Evolutionary conservation across 2,888 invertebrate species (phyloP), one percentile per base, ranked within the genome.

Genomic region (Drosophila pegasa): DNA sequence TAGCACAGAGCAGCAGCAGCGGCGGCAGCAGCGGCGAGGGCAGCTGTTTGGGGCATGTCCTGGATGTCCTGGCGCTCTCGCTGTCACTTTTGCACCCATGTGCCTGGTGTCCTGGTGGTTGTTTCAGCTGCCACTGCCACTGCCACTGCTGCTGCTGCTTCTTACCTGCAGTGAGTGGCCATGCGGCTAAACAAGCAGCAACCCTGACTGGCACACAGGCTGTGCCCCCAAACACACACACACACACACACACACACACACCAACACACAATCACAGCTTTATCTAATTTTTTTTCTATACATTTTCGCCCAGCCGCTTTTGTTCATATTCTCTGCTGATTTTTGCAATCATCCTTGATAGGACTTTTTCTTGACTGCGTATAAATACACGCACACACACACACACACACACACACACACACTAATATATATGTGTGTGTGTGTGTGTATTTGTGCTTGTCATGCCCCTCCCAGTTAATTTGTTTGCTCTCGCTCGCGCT

Each of bases 401-500:
- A 16, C 10, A 8, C 25, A 14, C 31, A 37, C 59, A 16, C 33
- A 35, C n/a, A n/a, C n/a, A n/a, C n/a, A n/a, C n/a, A n/a, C n/a
- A n/a, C n/a, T n/a, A n/a, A n/a, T 57, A 9, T 37, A 18, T 40
- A 7, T 51, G 18, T 59, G 47, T 47, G 25, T 58, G 25, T 70
- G 10, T 61, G 60, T 55, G 45, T 63, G 58, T 57, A 31, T 68
- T 43, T 51, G 47, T 61, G 31, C 52, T 33, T 63, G 47, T 48
- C 70, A 83, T 70, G 87, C 88, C 87, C 87, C 87, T 87, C 87
- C 87, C 89, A 84, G 87, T 87, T 88, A 87, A 87, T 88, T 89
- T 88, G 31, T 55, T 74, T 50, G 56, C 60, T 79, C 80, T 76
- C 71, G 75, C 81, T 75, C 58, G 60, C 64, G 25, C 70, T 25